Evolutionary conservation across 37 sponge, comb jelly and placozoan genomes (phyloP).

Genomic region (Ephydatia muelleri): DNA sequence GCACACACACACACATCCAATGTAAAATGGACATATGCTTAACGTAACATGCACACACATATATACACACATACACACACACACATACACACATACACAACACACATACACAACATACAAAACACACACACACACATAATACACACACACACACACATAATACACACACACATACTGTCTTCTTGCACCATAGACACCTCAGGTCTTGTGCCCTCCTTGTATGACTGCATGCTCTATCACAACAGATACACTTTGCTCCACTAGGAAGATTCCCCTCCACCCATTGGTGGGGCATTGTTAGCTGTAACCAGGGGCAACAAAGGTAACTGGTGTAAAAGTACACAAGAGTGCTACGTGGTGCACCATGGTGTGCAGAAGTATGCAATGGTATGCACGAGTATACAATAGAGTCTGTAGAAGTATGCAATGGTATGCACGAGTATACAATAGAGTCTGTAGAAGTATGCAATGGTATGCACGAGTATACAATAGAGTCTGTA

Average conservation of each 20-base stretch:
- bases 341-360: too few species aligned
- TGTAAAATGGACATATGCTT: conserved; percentile 1
- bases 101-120: background rate
- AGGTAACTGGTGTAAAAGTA: background rate
- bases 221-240: conserved; percentile 81
- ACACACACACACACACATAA: background rate
- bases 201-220: conserved; percentile 72
- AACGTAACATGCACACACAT: background rate
- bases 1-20: background rate
- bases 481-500: too few species aligned
- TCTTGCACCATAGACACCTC: conserved; percentile 94
- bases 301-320: conserved; percentile 17
- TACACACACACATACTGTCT: conserved; percentile 54
- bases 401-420: too few species aligned
- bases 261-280: conserved; percentile 88
- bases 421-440: too few species aligned
- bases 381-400: background rate
- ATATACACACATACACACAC: background rate
- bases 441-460: too few species aligned
- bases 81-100: background rate
- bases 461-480: too few species aligned
- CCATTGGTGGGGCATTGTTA: conserved; percentile 90
- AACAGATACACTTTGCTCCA: conserved; percentile 79
- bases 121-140: background rate
- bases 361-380: background rate